Conservation (phyloP, 2,797 vertebrate genomes). For the Sebastes itinus region DNA sequence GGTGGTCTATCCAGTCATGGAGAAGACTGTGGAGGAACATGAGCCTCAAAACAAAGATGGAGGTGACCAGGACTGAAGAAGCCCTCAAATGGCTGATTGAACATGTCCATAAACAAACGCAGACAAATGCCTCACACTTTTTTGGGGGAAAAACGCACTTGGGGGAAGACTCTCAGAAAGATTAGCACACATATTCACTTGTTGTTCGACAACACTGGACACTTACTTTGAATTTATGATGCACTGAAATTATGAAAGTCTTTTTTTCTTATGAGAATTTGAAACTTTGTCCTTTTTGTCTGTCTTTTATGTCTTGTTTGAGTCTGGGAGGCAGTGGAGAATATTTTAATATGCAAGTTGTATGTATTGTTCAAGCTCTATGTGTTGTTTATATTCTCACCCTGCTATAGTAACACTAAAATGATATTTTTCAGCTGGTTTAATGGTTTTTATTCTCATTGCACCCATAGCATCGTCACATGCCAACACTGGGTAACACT, state of each 20-base stretch:
- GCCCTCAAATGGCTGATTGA: not conserved
- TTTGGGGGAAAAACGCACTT: rapidly evolving
- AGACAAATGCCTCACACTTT: not conserved
- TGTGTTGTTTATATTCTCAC: not conserved
- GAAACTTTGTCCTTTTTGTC: not conserved
- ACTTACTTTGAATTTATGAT: not conserved
- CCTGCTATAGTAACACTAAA: slow-evolving; percentile 20
- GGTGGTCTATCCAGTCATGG: slow-evolving; percentile 82
- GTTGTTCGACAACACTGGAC: not conserved
- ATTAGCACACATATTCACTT: not conserved
- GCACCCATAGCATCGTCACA: not conserved
- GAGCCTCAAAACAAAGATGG: slow-evolving; percentile 12
- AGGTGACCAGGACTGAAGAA: slow-evolving; percentile 15
- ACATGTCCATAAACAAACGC: not conserved
- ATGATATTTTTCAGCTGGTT: not conserved
- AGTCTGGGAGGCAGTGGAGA: not conserved
- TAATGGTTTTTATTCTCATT: not conserved
- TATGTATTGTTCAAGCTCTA: not conserved
- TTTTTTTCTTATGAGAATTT: not conserved
- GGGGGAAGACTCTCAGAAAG: not conserved
- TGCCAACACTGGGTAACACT: no score
- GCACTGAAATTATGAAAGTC: not conserved
- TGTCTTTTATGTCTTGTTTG: not conserved
- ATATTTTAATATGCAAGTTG: slow-evolving; percentile 23
- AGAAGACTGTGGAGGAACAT: not conserved